Percentiles rank a stretch among this genome's conserved stretches.
Conservation (phyloP, 2,888 invertebrate species). For the Dryomyza anilis region DNA sequence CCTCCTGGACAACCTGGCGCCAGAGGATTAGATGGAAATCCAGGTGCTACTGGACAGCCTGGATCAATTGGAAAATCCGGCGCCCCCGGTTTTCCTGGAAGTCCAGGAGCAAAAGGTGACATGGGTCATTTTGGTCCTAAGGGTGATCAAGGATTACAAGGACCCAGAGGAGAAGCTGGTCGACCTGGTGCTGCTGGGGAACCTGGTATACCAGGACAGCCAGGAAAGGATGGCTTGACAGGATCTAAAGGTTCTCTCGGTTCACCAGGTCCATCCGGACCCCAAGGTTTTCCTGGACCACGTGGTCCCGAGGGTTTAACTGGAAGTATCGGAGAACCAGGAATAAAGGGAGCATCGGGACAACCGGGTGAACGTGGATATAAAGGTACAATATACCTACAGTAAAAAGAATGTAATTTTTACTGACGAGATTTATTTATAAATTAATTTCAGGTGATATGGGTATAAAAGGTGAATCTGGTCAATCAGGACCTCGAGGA, state of each 20-base stretch:
- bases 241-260: slow-evolving; percentile 84
- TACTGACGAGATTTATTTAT: not conserved
- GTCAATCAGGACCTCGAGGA: slow-evolving; percentile 75
- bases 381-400: slow-evolving; percentile 63
- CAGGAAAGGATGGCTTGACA: slow-evolving; percentile 80
- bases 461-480: slow-evolving; percentile 78
- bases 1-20: slow-evolving; percentile 77
- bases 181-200: slow-evolving; percentile 79
- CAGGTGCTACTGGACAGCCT: slow-evolving; percentile 70
- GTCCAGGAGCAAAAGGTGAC: slow-evolving; percentile 80
- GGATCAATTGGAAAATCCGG: slow-evolving; percentile 83
- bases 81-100: slow-evolving; percentile 82
- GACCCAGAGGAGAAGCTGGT: slow-evolving; percentile 80
- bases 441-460: slow-evolving; percentile 64
- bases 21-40: slow-evolving; percentile 78
- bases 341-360: slow-evolving; percentile 78
- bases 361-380: slow-evolving; percentile 77
- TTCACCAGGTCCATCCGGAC: slow-evolving; percentile 72
- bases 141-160: slow-evolving; percentile 82
- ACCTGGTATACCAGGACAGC: slow-evolving; percentile 72
- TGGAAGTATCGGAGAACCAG: slow-evolving; percentile 76
- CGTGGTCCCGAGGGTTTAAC: slow-evolving; percentile 77
- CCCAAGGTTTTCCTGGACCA: slow-evolving; percentile 83
- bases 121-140: slow-evolving; percentile 75
- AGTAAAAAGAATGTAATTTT: too few species aligned